phyloP scores from a whole-genome alignment of 2,797 vertebrate species.

The Chelidonichthys spinosus region DNA sequence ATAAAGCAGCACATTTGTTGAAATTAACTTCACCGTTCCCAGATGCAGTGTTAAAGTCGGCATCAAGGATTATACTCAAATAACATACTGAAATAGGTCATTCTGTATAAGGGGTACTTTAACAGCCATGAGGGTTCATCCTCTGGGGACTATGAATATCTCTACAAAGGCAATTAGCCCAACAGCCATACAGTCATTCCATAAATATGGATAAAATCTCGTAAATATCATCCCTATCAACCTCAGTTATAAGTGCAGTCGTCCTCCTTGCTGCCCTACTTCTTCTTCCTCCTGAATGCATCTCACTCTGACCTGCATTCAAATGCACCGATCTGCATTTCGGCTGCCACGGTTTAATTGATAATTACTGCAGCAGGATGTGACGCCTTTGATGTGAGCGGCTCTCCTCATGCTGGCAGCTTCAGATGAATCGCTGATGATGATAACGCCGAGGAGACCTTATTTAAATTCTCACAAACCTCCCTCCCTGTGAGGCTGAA shows the following conservation, averaged over 20 bases:
- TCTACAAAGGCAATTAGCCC: neutral
- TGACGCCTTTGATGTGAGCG: conserved; percentile 58
- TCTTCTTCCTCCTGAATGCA: conserved; percentile 46
- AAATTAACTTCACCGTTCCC: neutral
- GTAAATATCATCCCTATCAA: neutral
- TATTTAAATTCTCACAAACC: conserved; percentile 26
- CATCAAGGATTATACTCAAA: neutral
- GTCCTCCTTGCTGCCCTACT: conserved; percentile 51
- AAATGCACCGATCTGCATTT: conserved; percentile 69
- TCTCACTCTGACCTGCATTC: conserved; percentile 69
- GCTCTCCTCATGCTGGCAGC: conserved; percentile 31
- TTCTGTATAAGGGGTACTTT: neutral
- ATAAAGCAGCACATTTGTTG: neutral
- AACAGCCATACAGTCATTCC: neutral
- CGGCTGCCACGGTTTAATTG: conserved; percentile 39
- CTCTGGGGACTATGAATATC: neutral
- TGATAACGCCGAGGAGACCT: conserved; percentile 27
- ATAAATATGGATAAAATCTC: neutral
- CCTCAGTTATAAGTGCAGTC: neutral
- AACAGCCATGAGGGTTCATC: neutral
- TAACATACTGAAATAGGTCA: neutral
- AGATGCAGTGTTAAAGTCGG: neutral
- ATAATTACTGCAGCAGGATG: conserved; percentile 49
- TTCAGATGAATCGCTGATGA: conserved; percentile 55
- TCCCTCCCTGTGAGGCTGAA: conserved; percentile 34